Evolutionary conservation across 2,113 vertebrate genomes (phyloP).

Genomic region (western clawed frog (Xenopus tropicalis)): DNA sequence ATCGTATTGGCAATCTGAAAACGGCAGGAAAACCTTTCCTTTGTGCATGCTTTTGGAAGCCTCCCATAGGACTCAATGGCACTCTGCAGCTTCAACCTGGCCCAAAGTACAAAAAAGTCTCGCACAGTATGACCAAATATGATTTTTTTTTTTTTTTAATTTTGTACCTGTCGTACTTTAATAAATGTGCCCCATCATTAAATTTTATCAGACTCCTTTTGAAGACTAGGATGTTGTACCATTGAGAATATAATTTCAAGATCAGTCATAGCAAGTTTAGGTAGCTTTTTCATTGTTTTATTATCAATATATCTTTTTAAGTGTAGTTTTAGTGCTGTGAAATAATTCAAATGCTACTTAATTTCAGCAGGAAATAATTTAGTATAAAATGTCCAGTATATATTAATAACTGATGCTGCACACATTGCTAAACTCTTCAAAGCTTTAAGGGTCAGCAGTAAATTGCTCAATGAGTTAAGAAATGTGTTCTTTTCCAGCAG

Average conservation of each 20-base stretch:
- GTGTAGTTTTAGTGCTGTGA: conserved; percentile 10
- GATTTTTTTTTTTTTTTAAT: no score
- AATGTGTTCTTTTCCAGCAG: background rate
- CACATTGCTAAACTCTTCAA: conserved; percentile 6
- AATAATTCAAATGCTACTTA: conserved; percentile 28
- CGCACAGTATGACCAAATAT: no score
- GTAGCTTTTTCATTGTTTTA: conserved; percentile 21
- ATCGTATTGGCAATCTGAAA: no score
- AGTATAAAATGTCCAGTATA: conserved; percentile 6
- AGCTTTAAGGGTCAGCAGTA: conserved; percentile 2
- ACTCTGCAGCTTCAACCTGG: no score
- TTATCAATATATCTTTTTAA: conserved; percentile 18
- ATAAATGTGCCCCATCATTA: no score
- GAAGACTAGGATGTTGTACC: conserved; percentile 11
- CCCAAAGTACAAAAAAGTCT: no score
- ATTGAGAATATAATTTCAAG: conserved; percentile 11
- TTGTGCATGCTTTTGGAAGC: no score
- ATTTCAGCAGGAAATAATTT: conserved; percentile 17
- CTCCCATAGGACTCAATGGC: no score
- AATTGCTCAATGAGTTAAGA: conserved; percentile 4
- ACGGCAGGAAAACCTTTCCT: no score
- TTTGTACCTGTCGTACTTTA: no score
- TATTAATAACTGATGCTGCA: conserved; percentile 18
- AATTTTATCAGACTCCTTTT: conserved; percentile 7
- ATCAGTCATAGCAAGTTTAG: background rate